phyloP scores from a whole-genome alignment of 1,140 invertebrate species.

The Xylocopa sonorina region DNA sequence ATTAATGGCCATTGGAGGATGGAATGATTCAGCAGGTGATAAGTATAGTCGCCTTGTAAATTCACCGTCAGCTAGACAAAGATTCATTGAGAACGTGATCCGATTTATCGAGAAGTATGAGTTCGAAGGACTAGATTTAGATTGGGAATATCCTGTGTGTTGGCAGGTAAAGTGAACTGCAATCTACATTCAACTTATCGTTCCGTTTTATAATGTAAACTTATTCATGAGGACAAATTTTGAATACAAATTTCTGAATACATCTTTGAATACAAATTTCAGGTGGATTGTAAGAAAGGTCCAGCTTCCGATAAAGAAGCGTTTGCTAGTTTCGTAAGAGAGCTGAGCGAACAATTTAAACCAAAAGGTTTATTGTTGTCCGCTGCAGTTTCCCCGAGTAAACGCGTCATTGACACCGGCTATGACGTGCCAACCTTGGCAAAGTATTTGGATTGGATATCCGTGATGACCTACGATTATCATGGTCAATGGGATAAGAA shows the following conservation, averaged over 20 bases:
- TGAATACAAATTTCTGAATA: too few relatives aligned
- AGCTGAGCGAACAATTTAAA: slow-evolving; percentile 87
- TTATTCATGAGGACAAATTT: slow-evolving; percentile 14
- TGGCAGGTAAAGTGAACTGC: slow-evolving; percentile 81
- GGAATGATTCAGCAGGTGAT: slow-evolving; percentile 85
- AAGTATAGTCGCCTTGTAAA: slow-evolving; percentile 85
- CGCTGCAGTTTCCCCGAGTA: slow-evolving; percentile 92
- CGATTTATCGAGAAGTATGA: slow-evolving; percentile 83
- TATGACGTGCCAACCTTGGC: slow-evolving; percentile 84
- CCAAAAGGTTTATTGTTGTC: slow-evolving; percentile 88
- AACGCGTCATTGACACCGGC: slow-evolving; percentile 90
- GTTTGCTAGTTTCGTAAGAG: slow-evolving; percentile 87
- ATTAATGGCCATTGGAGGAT: slow-evolving; percentile 85
- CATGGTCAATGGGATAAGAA: slow-evolving; percentile 95
- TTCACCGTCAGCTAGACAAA: slow-evolving; percentile 77
- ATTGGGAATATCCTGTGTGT: slow-evolving; percentile 87
- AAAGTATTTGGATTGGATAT: slow-evolving; percentile 87
- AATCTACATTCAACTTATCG: neutral
- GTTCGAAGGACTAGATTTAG: slow-evolving; percentile 85
- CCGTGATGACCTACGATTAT: slow-evolving; percentile 95
- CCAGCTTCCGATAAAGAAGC: slow-evolving; percentile 88
- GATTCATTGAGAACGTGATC: slow-evolving; percentile 82
- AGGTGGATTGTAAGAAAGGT: slow-evolving; percentile 90
- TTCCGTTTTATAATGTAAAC: neutral
- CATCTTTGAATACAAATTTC: too few relatives aligned